Evolutionary conservation across 2,888 invertebrate species (phyloP).

Genomic region (Ophion ventricosus): DNA sequence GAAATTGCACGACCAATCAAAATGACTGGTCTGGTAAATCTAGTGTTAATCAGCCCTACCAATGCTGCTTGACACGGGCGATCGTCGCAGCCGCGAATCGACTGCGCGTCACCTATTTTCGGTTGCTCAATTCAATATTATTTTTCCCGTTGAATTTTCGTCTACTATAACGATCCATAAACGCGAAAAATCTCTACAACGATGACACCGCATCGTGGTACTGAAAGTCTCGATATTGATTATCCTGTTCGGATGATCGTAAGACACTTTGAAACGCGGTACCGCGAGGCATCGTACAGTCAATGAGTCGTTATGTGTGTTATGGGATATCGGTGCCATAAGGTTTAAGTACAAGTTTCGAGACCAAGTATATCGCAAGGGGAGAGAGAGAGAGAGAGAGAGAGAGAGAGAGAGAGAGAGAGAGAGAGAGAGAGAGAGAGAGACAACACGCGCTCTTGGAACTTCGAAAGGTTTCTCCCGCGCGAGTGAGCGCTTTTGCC

Average conservation of each 20-base stretch:
- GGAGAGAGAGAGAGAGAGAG: not conserved
- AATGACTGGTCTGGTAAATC: too few species aligned
- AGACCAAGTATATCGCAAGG: conserved; percentile 50
- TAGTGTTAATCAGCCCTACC: too few species aligned
- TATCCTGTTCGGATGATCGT: conserved; percentile 24
- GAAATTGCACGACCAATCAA: too few species aligned
- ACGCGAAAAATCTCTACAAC: not conserved
- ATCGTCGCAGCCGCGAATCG: too few species aligned
- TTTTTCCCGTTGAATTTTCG: not conserved
- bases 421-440: not conserved
- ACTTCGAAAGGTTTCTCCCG: conserved; percentile 76
- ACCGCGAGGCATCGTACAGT: not conserved
- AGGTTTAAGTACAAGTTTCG: conserved; percentile 52
- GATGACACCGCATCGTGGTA: conserved; percentile 1
- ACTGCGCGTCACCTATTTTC: too few species aligned
- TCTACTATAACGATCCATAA: not conserved
- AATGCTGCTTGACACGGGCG: too few species aligned
- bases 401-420: not conserved
- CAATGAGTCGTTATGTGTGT: conserved; percentile 31
- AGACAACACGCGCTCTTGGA: conserved; percentile 55
- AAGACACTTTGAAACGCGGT: conserved; percentile 13
- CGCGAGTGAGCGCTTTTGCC: conserved; percentile 67
- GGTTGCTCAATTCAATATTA: too few species aligned
- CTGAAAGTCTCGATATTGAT: conserved; percentile 2
- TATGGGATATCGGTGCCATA: conserved; percentile 48